phyloP scores from a whole-genome alignment of 2,797 vertebrate genomes.

The Rhinophrynus dorsalis region DNA sequence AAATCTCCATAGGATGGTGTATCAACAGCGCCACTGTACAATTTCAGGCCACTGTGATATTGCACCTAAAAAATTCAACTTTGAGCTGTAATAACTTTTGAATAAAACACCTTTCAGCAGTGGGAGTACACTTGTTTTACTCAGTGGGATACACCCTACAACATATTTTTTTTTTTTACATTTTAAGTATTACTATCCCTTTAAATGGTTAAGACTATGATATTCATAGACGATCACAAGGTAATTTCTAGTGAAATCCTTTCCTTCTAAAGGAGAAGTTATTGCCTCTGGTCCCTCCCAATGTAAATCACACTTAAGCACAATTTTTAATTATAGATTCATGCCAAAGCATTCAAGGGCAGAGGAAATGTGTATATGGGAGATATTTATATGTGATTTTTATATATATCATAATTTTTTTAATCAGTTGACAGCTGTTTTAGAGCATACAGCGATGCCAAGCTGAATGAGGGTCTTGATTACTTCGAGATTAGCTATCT shows the following conservation, averaged over 20 bases:
- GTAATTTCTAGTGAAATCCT: constrained; percentile 6
- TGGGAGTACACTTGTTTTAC: too few relatives aligned
- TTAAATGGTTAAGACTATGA: too few relatives aligned
- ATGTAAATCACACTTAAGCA: constrained; percentile 49
- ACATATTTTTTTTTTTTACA: too few relatives aligned
- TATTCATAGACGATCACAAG: too few relatives aligned
- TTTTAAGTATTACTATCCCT: too few relatives aligned
- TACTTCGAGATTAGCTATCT: constrained; percentile 88
- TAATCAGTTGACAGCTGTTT: constrained; percentile 86
- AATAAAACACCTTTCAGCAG: too few relatives aligned
- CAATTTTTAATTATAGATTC: constrained; percentile 51
- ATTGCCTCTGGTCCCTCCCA: constrained; percentile 16
- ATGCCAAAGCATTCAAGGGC: constrained; percentile 34
- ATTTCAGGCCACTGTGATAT: too few relatives aligned
- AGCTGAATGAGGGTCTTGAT: constrained; percentile 84
- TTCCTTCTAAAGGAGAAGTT: neutral
- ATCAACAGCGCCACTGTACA: too few relatives aligned
- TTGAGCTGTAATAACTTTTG: too few relatives aligned
- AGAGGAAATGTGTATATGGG: constrained; percentile 49
- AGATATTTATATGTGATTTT: constrained; percentile 72
- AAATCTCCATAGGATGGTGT: too few relatives aligned
- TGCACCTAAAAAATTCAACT: too few relatives aligned
- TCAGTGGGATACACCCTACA: too few relatives aligned
- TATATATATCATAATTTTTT: constrained; percentile 76
- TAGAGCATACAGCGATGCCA: constrained; percentile 83